phyloP scores from a whole-genome alignment of 1,140 invertebrate genomes.

The Drosophila baimaii region DNA sequence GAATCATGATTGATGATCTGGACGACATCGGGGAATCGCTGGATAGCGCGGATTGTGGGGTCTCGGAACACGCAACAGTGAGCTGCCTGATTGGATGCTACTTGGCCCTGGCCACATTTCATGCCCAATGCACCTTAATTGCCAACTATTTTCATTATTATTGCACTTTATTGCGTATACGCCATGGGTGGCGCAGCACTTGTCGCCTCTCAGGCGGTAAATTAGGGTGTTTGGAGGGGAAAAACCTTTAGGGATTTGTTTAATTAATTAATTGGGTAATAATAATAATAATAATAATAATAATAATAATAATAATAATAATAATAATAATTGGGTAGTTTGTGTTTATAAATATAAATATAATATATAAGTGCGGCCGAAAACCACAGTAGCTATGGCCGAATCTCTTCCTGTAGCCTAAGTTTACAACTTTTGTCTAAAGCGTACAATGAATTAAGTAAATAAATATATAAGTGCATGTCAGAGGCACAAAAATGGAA shows the following conservation, averaged over 20 bases:
- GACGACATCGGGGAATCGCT: not conserved
- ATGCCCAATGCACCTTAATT: constrained; percentile 12
- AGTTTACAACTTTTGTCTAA: too few species aligned
- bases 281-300: too few species aligned
- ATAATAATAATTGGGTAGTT: too few species aligned
- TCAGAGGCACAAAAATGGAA: too few species aligned
- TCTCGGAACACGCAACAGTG: constrained; percentile 28
- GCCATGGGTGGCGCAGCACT: not conserved
- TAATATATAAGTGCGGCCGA: too few species aligned
- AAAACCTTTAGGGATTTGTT: not conserved
- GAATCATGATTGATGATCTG: constrained; percentile 42
- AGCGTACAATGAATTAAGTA: too few species aligned
- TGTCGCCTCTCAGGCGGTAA: not conserved
- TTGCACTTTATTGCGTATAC: constrained; percentile 16
- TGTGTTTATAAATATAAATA: too few species aligned
- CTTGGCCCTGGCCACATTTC: not conserved
- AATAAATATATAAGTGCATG: too few species aligned
- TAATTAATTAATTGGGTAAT: not conserved
- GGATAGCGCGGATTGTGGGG: not conserved
- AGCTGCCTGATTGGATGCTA: constrained; percentile 23
- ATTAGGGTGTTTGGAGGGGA: not conserved
- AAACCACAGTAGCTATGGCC: too few species aligned
- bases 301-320: too few species aligned
- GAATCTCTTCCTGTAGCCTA: too few species aligned
- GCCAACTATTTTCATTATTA: not conserved